phyloP scores from a whole-genome alignment of 1,140 invertebrate species.

The Drosophila watanabei region DNA sequence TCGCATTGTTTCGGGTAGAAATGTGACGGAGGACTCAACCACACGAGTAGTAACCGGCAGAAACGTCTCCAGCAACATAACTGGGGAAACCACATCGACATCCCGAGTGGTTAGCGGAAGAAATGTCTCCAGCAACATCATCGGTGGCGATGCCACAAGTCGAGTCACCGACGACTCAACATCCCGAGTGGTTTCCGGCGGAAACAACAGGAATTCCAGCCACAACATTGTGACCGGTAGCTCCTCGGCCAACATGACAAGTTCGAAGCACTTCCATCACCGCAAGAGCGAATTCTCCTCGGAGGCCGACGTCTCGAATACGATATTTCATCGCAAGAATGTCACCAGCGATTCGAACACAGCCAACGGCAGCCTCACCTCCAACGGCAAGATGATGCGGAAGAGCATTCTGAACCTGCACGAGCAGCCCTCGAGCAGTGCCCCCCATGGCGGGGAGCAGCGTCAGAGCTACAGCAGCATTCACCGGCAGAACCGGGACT shows the following conservation, averaged over 20 bases:
- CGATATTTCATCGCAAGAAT: conserved; percentile 91
- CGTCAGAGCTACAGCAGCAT: conserved; percentile 91
- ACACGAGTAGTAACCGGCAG: conserved; percentile 19
- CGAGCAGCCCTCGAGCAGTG: conserved; percentile 87
- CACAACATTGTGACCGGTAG: conserved; percentile 31
- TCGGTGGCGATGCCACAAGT: conserved; percentile 15
- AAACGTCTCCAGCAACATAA: conserved; percentile 38
- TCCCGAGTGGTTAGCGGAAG: conserved; percentile 24
- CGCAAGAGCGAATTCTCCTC: conserved; percentile 91
- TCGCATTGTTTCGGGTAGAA: conserved; percentile 26
- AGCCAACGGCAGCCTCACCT: conserved; percentile 88
- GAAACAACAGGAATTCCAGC: conserved; percentile 13
- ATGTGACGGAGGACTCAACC: conserved; percentile 35
- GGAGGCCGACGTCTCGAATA: conserved; percentile 90
- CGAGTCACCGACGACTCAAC: conserved; percentile 24
- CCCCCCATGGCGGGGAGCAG: conserved; percentile 86
- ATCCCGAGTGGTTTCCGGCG: conserved; percentile 20
- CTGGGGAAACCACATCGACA: conserved; percentile 27
- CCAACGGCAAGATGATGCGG: conserved; percentile 91
- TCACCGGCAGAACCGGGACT: conserved; percentile 88
- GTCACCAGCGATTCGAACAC: conserved; percentile 68
- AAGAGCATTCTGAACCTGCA: conserved; percentile 92
- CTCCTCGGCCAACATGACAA: conserved; percentile 38
- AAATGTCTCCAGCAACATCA: conserved; percentile 35
- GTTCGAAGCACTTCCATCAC: conserved; percentile 86